Conservation (phyloP, 2,888 invertebrate genomes). For the Pyrochroa serraticornis region DNA sequence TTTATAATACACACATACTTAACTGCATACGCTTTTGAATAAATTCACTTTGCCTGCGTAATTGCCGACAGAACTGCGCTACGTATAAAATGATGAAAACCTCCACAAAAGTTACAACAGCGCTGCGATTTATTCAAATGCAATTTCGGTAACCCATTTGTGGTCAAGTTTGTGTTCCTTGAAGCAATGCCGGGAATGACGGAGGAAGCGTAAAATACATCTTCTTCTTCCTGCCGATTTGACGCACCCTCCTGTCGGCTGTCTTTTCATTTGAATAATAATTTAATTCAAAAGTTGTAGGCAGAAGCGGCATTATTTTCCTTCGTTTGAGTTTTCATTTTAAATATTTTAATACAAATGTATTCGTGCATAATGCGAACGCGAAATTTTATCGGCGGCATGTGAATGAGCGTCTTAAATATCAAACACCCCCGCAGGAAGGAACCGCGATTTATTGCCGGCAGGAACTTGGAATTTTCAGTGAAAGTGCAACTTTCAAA, state of each 20-base stretch:
- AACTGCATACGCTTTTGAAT: conserved; percentile 19
- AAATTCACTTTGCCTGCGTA: conserved; percentile 19
- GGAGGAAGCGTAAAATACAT: conserved; percentile 51
- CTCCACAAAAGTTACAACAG: neutral
- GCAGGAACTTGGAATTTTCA: neutral
- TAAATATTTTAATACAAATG: conserved; percentile 51
- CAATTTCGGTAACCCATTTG: conserved; percentile 48
- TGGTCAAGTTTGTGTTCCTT: conserved; percentile 48
- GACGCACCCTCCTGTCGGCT: conserved; percentile 36
- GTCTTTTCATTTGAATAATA: conserved; percentile 54
- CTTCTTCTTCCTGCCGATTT: conserved; percentile 47
- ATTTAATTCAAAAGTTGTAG: conserved; percentile 52
- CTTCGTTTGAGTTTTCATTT: conserved; percentile 50
- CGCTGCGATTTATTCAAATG: conserved; percentile 48
- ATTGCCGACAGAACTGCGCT: neutral
- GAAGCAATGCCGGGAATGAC: conserved; percentile 47
- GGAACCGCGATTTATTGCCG: neutral
- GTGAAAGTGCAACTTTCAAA: neutral
- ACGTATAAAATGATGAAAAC: neutral
- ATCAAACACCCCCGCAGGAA: conserved; percentile 13
- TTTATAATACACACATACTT: conserved; percentile 20
- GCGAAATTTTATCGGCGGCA: conserved; percentile 33
- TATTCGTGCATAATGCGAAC: conserved; percentile 43
- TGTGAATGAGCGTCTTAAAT: conserved; percentile 19
- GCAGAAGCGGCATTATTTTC: conserved; percentile 44